A percentile compares a stretch with the other conserved stretches of the same genome.
Evolutionary conservation across 2,888 invertebrate genomes (phyloP).

Genomic region (Lymantria dispar): DNA sequence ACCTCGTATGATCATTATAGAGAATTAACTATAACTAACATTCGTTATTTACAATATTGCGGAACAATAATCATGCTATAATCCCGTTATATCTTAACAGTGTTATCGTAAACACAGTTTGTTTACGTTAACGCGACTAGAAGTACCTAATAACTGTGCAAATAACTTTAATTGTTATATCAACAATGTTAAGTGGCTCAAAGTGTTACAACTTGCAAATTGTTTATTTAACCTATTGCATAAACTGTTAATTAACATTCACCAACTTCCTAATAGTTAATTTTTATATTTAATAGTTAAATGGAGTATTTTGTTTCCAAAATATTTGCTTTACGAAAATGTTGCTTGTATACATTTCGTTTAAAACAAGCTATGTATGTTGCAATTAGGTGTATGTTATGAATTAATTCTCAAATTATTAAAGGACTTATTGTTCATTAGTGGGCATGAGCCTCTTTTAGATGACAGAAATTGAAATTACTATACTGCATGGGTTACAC

Average conservation of each 20-base stretch:
- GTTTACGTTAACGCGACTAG: background rate
- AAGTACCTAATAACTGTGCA: constrained; percentile 19
- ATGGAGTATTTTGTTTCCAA: background rate
- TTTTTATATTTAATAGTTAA: background rate
- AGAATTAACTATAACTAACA: constrained; percentile 12
- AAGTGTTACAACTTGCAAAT: too few relatives aligned
- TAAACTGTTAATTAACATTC: background rate
- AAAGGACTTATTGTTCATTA: too few relatives aligned
- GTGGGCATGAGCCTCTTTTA: too few relatives aligned
- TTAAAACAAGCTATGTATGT: too few relatives aligned
- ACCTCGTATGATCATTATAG: constrained; percentile 43
- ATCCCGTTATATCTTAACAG: constrained; percentile 40
- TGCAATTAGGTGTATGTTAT: too few relatives aligned
- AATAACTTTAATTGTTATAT: constrained; percentile 27
- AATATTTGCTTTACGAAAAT: too few relatives aligned
- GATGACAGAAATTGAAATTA: too few relatives aligned
- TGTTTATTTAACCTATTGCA: background rate
- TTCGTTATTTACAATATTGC: constrained; percentile 35
- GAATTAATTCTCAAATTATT: too few relatives aligned
- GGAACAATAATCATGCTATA: constrained; percentile 39
- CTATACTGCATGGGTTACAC: too few relatives aligned
- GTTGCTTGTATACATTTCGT: too few relatives aligned
- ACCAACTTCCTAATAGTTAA: background rate
- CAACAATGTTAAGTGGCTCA: constrained; percentile 17
- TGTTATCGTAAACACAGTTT: constrained; percentile 37